Evolutionary conservation across 2,888 invertebrate genomes (phyloP).

Genomic region (Melitaea athalia): DNA sequence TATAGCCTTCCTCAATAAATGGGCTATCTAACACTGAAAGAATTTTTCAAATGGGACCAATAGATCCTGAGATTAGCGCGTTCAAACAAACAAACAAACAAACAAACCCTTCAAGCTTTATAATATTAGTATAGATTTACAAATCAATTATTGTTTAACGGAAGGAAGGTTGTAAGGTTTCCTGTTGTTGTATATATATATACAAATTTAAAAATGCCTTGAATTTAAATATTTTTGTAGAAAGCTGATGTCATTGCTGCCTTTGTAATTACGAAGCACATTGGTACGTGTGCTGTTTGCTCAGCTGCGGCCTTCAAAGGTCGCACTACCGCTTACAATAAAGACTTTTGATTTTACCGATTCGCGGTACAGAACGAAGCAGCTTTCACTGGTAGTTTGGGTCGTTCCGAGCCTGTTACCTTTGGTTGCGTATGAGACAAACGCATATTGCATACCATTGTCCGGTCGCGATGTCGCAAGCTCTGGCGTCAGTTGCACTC

Average conservation of each 20-base stretch:
- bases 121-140: too few species aligned
- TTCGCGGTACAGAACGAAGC: constrained; percentile 29
- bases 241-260: constrained; percentile 67
- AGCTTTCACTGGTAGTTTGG: constrained; percentile 46
- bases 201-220: constrained; percentile 3
- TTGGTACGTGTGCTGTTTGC: constrained; percentile 54
- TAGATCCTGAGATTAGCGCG: too few species aligned
- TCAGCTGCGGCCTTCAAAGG: constrained; percentile 77
- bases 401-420: constrained; percentile 35
- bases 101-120: too few species aligned
- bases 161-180: too few species aligned
- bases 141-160: too few species aligned
- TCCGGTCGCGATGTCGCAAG: constrained; percentile 68
- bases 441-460: constrained; percentile 61
- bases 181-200: too few species aligned
- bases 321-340: constrained; percentile 54
- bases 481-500: constrained; percentile 64
- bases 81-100: too few species aligned
- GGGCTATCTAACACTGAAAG: too few species aligned
- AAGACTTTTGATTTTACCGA: constrained; percentile 42
- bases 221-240: constrained; percentile 22
- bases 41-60: too few species aligned
- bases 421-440: constrained; percentile 46
- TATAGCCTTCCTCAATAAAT: too few species aligned
- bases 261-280: constrained; percentile 62